phyloP scores from a whole-genome alignment of 2,113 vertebrate genomes.

The Engystomops pustulosus region DNA sequence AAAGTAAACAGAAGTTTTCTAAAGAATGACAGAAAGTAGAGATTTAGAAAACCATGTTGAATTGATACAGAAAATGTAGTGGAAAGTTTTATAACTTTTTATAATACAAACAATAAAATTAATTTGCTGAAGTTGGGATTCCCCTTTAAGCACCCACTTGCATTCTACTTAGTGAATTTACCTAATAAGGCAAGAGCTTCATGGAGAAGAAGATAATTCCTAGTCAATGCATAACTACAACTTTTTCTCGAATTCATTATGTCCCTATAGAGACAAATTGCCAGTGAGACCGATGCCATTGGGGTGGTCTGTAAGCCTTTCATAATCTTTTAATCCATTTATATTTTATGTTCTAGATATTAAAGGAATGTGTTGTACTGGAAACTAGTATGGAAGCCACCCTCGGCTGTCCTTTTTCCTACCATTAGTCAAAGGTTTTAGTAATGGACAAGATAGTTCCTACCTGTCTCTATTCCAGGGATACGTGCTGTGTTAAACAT shows the following conservation, averaged over 20 bases:
- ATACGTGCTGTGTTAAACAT: constrained; percentile 86
- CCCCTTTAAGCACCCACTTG: too few relatives aligned
- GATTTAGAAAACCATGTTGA: too few relatives aligned
- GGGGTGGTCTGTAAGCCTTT: neutral
- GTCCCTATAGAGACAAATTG: too few relatives aligned
- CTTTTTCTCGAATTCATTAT: too few relatives aligned
- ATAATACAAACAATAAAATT: too few relatives aligned
- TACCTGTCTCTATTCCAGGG: constrained; percentile 82
- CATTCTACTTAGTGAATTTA: too few relatives aligned
- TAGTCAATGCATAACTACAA: too few relatives aligned
- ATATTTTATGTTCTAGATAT: neutral
- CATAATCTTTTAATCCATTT: neutral
- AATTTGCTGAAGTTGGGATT: too few relatives aligned
- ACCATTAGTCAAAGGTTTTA: neutral
- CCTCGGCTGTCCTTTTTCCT: neutral
- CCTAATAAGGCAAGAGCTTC: neutral
- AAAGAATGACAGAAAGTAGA: too few relatives aligned
- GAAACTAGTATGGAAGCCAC: neutral
- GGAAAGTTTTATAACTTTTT: too few relatives aligned
- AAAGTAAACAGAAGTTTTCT: too few relatives aligned
- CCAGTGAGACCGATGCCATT: neutral
- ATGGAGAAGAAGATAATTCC: neutral
- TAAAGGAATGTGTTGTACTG: neutral
- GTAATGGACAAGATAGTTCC: constrained; percentile 15
- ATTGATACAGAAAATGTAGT: too few relatives aligned